Evolutionary conservation across 2,888 invertebrate genomes (phyloP).

Genomic region (Chrysotoxum bicinctum): DNA sequence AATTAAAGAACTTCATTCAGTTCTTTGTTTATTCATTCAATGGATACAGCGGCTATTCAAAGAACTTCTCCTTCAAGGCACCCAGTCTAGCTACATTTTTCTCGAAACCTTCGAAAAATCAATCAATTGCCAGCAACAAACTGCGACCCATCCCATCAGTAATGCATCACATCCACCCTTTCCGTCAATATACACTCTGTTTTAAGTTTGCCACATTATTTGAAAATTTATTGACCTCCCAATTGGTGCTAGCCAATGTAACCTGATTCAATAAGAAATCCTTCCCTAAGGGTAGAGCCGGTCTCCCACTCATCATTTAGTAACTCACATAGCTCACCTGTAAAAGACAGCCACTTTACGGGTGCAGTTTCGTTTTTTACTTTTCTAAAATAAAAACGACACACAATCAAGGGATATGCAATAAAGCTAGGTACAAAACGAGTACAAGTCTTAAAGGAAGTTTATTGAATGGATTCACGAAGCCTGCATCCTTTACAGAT

Average conservation of each 20-base stretch:
- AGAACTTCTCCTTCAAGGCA: neutral
- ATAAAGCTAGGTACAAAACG: neutral
- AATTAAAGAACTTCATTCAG: conserved; percentile 42
- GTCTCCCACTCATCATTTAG: conserved; percentile 49
- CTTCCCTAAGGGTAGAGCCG: neutral
- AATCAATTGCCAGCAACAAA: conserved; percentile 45
- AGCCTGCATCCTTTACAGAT: conserved; percentile 43
- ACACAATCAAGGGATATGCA: conserved; percentile 18
- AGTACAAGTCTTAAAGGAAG: conserved; percentile 17
- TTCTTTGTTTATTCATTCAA: conserved; percentile 49
- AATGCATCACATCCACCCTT: neutral
- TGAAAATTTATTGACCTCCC: conserved; percentile 53
- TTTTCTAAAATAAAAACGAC: neutral
- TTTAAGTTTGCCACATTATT: conserved; percentile 41
- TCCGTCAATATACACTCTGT: neutral
- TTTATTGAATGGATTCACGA: conserved; percentile 37
- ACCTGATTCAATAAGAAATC: neutral
- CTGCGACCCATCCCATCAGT: neutral
- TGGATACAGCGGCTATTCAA: conserved; percentile 28
- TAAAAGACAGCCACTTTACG: conserved; percentile 33
- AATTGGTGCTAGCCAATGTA: neutral
- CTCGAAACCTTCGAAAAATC: neutral
- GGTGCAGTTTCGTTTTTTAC: neutral
- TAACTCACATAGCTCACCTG: conserved; percentile 38
- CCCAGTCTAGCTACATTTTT: neutral